A percentile compares a stretch with the other conserved stretches of the same genome.
Evolutionary conservation across 2,888 invertebrate species (phyloP).

Genomic region (Heteromyza rotundicornis): DNA sequence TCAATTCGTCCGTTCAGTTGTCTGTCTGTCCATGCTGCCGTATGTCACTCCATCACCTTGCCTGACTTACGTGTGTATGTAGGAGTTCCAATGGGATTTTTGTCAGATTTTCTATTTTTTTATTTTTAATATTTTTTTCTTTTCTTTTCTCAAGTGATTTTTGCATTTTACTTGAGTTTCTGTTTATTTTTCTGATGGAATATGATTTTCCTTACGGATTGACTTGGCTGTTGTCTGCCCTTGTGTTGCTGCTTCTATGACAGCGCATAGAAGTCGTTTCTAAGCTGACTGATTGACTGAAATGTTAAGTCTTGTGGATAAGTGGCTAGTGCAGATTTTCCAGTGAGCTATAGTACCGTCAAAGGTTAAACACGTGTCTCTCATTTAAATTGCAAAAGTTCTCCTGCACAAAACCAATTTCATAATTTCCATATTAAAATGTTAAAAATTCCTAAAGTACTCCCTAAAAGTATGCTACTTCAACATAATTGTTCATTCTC

Average conservation of each 20-base stretch:
- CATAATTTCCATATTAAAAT: too few species aligned
- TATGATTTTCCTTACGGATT: too few species aligned
- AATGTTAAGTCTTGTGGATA: conserved; percentile 33
- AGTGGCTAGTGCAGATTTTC: conserved; percentile 42
- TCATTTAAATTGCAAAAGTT: too few species aligned
- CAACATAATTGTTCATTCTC: too few species aligned
- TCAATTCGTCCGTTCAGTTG: too few species aligned
- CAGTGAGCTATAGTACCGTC: too few species aligned
- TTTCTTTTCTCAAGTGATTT: neutral
- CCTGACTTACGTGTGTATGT: conserved; percentile 16
- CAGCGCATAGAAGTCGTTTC: conserved; percentile 4
- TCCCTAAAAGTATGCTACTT: too few species aligned
- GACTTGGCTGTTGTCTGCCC: conserved; percentile 15
- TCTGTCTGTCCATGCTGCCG: neutral
- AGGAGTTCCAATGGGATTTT: conserved; percentile 47
- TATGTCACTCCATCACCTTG: neutral
- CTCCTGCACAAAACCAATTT: too few species aligned
- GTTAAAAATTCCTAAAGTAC: too few species aligned
- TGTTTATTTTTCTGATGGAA: neutral
- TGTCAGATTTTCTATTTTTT: conserved; percentile 41
- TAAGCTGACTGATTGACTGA: conserved; percentile 45
- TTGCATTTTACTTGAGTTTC: neutral
- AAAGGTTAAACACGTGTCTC: too few species aligned
- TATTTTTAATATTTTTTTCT: conserved; percentile 5
- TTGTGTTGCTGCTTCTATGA: conserved; percentile 15